phyloP scores from a whole-genome alignment of 2,888 invertebrate genomes.

The Hetaerina titia region DNA sequence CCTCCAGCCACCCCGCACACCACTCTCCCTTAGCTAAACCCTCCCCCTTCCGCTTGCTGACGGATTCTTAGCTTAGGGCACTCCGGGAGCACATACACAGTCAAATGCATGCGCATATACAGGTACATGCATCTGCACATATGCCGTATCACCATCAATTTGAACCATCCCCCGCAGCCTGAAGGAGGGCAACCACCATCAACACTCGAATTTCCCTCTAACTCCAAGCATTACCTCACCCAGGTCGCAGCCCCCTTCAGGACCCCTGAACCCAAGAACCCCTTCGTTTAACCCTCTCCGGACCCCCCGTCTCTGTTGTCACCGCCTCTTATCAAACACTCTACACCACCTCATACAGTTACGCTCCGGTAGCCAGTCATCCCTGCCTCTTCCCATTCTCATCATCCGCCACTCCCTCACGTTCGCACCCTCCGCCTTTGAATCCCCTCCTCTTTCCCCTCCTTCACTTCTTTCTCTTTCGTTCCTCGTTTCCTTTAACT shows the following conservation, averaged over 20 bases:
- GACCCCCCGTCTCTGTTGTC: background rate
- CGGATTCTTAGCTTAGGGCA: background rate
- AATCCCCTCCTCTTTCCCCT: background rate
- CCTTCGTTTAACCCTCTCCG: background rate
- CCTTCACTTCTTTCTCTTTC: background rate
- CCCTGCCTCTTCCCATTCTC: background rate
- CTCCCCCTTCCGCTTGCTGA: background rate
- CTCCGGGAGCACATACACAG: background rate
- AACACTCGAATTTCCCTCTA: background rate
- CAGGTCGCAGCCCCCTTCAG: background rate
- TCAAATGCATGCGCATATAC: background rate
- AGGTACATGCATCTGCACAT: background rate
- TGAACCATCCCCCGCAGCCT: background rate
- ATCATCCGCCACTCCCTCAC: background rate
- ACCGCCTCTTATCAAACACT: background rate
- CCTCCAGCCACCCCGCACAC: background rate
- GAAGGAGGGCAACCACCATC: background rate
- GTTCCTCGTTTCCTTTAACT: background rate
- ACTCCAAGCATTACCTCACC: background rate
- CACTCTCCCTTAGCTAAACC: background rate
- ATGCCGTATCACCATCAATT: background rate
- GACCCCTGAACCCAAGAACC: background rate
- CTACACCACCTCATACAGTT: constrained; percentile 11
- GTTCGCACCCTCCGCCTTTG: background rate
- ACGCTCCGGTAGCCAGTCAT: background rate